Conservation (phyloP, 2,113 vertebrate genomes). For the Tupaia chinensis region DNA sequence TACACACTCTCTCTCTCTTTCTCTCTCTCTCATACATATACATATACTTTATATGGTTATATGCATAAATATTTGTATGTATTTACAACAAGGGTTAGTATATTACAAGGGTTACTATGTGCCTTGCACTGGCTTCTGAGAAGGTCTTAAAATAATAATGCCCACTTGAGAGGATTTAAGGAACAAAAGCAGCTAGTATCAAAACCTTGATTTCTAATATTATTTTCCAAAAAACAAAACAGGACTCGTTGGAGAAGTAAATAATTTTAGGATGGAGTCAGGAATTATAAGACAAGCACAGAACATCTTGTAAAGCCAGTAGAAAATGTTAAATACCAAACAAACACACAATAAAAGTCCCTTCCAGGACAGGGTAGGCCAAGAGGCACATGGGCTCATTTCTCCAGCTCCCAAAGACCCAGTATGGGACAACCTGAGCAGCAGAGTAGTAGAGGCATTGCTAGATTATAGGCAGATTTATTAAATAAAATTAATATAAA, state of each 20-base stretch:
- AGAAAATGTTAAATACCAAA: background rate
- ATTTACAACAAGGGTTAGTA: background rate
- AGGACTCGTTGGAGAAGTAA: background rate
- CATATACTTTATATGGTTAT: background rate
- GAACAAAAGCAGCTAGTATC: background rate
- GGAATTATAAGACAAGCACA: background rate
- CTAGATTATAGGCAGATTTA: background rate
- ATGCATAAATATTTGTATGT: background rate
- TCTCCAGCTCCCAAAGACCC: background rate
- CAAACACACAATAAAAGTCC: background rate
- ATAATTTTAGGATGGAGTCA: background rate
- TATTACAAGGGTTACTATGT: background rate
- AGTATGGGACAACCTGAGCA: background rate
- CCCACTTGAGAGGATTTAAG: background rate
- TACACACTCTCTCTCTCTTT: too few species aligned
- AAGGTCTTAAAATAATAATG: background rate
- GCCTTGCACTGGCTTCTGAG: background rate
- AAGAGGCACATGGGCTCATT: background rate
- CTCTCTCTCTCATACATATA: too few species aligned
- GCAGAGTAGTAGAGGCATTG: background rate
- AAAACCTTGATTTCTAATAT: background rate
- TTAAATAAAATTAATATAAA: background rate
- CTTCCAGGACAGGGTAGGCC: too few species aligned
- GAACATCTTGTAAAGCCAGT: background rate
- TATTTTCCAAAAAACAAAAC: background rate